These are phyloP conservation scores for Turritopsis dohrnii DNA, from an alignment of 30 jellyfish, hydroid and myxozoan species.

Conservation along the genomic window DNA sequence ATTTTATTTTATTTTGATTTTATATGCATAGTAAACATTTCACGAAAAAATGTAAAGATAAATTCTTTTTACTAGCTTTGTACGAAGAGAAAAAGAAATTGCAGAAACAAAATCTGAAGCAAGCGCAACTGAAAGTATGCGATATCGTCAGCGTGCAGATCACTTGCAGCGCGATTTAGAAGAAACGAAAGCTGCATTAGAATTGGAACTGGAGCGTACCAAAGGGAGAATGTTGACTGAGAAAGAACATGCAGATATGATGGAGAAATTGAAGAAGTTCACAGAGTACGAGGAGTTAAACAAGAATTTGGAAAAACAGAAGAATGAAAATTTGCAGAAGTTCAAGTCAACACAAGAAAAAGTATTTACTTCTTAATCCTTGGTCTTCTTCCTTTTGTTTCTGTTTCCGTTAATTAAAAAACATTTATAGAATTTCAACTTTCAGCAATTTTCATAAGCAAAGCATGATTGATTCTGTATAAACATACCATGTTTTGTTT, in stretches of 20 bases:
- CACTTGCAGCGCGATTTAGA: slow-evolving; percentile 81
- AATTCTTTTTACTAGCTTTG: slow-evolving; percentile 35
- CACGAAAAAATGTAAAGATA: no score
- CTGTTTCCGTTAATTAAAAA: background rate
- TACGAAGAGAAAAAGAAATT: slow-evolving; percentile 91
- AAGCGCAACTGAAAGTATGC: slow-evolving; percentile 76
- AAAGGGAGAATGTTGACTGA: slow-evolving; percentile 81
- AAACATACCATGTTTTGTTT: background rate
- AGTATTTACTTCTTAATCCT: background rate
- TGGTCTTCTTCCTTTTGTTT: no score
- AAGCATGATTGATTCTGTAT: no score
- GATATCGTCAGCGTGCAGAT: slow-evolving; percentile 94
- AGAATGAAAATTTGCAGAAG: background rate
- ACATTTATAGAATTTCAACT: background rate
- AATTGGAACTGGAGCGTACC: slow-evolving; percentile 73
- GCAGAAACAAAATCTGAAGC: slow-evolving; percentile 94
- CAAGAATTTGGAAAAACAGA: slow-evolving; percentile 49
- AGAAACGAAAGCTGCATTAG: slow-evolving; percentile 74
- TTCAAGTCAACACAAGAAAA: background rate
- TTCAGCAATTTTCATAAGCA: background rate
- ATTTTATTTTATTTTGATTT: no score
- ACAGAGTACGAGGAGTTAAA: slow-evolving; percentile 47
- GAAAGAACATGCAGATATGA: slow-evolving; percentile 76
- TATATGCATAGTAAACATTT: no score
- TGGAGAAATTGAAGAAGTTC: slow-evolving; percentile 64